Percentiles rank a stretch among this genome's conserved stretches.
phyloP scores from a whole-genome alignment of 2,797 vertebrate species.

The Cossypha caffra region DNA sequence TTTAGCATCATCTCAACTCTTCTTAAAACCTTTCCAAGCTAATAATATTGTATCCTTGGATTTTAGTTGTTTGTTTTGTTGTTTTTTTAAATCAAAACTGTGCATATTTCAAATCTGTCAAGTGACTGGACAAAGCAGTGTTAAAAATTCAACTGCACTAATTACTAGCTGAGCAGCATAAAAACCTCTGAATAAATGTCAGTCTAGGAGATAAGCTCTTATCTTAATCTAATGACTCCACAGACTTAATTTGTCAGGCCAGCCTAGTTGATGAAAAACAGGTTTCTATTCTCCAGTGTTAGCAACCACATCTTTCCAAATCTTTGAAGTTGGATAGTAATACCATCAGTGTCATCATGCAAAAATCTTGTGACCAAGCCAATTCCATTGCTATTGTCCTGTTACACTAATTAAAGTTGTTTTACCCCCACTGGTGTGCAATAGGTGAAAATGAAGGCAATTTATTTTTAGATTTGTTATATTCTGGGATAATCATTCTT shows the following conservation, averaged over 20 bases:
- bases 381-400: conserved; percentile 85
- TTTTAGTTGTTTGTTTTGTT: neutral
- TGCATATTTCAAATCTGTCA: conserved; percentile 64
- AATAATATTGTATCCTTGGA: conserved; percentile 45
- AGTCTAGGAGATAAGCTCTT: conserved; percentile 95
- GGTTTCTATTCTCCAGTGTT: conserved; percentile 88
- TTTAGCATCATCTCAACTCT: conserved; percentile 51
- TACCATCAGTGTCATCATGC: conserved; percentile 82
- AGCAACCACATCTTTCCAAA: conserved; percentile 90
- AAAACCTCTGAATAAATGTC: conserved; percentile 95
- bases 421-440: conserved; percentile 62
- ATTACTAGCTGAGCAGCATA: conserved; percentile 90
- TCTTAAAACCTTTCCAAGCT: conserved; percentile 51
- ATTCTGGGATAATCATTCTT: conserved; percentile 62
- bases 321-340: conserved; percentile 83
- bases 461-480: conserved; percentile 74
- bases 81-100: conserved; percentile 43
- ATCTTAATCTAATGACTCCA: conserved; percentile 98
- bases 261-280: conserved; percentile 88
- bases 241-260: conserved; percentile 97
- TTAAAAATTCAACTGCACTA: conserved; percentile 88
- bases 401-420: conserved; percentile 76
- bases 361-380: conserved; percentile 84
- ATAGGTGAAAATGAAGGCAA: conserved; percentile 72
- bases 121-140: conserved; percentile 79